Percentiles rank a stretch among this genome's conserved stretches.
Evolutionary conservation across 2,888 invertebrate species (phyloP).

Genomic region (Calliphora vomitoria): DNA sequence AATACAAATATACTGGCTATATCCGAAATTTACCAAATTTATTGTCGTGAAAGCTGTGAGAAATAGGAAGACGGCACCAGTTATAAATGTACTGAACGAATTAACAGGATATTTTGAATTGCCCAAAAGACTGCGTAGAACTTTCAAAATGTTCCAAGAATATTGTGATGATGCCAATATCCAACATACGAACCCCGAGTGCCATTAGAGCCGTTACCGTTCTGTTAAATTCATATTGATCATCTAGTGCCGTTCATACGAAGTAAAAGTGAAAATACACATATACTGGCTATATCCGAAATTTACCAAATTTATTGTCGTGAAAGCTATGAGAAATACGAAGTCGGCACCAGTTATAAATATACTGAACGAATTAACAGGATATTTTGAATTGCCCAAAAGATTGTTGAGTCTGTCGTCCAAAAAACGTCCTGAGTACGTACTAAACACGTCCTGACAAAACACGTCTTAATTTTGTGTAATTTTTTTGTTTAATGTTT

Average conservation of each 20-base stretch:
- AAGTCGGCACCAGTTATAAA: slow-evolving; percentile 69
- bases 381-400: slow-evolving; percentile 77
- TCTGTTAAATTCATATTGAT: no score
- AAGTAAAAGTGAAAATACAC: no score
- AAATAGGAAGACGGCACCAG: slow-evolving; percentile 54
- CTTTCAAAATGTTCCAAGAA: slow-evolving; percentile 71
- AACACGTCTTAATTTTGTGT: no score
- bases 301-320: slow-evolving; percentile 61
- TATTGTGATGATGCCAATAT: neutral
- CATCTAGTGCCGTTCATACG: no score
- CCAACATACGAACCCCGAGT: no score
- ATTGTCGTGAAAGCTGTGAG: slow-evolving; percentile 29
- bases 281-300: neutral
- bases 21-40: slow-evolving; percentile 55
- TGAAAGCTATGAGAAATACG: slow-evolving; percentile 34
- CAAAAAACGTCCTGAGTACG: no score
- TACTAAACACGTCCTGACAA: no score
- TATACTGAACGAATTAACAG: slow-evolving; percentile 66
- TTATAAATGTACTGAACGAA: slow-evolving; percentile 73
- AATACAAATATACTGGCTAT: no score
- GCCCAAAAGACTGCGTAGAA: slow-evolving; percentile 73
- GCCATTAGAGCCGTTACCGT: neutral
- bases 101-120: slow-evolving; percentile 75
- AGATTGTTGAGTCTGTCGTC: no score
- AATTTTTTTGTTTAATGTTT: no score